These are phyloP conservation scores for Nothobranchius kuhntae DNA, from an alignment of 2,113 vertebrate species.

Conservation along the genomic window DNA sequence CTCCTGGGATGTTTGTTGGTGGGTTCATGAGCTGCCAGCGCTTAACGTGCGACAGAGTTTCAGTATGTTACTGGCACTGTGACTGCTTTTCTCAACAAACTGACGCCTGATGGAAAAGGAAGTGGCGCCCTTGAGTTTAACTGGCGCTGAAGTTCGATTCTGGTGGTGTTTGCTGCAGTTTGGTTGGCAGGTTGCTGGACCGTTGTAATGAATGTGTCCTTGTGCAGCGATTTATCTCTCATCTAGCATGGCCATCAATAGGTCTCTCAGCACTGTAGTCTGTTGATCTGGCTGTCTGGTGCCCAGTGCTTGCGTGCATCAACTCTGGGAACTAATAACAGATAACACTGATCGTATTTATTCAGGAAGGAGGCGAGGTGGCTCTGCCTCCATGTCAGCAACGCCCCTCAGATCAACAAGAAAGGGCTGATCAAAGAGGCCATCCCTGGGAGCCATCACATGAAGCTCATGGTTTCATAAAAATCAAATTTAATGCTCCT, in stretches of 20 bases:
- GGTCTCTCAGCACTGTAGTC: background rate
- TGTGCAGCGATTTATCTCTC: background rate
- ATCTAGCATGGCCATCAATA: background rate
- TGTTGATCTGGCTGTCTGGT: conserved; percentile 13
- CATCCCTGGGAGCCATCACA: background rate
- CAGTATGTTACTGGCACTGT: conserved; percentile 53
- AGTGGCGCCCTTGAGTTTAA: conserved; percentile 26
- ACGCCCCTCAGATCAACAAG: conserved; percentile 6
- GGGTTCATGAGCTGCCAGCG: conserved; percentile 10
- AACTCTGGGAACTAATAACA: conserved; percentile 19
- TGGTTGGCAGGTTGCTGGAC: too few species aligned
- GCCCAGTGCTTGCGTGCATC: conserved; percentile 24
- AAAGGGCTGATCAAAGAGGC: background rate
- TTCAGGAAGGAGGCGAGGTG: conserved; percentile 24
- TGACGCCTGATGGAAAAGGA: conserved; percentile 62
- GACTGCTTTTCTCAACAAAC: conserved; percentile 73
- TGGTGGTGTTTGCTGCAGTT: background rate
- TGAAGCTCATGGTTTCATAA: too few species aligned
- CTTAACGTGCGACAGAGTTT: conserved; percentile 14
- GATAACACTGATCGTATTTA: conserved; percentile 26
- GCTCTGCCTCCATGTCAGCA: conserved; percentile 13
- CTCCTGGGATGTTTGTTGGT: conserved; percentile 41
- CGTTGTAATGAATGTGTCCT: background rate
- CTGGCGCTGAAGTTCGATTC: background rate
- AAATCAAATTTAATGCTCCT: too few species aligned